Evolutionary conservation across 2,888 invertebrate genomes (phyloP).

Genomic region (Aromia moschata): DNA sequence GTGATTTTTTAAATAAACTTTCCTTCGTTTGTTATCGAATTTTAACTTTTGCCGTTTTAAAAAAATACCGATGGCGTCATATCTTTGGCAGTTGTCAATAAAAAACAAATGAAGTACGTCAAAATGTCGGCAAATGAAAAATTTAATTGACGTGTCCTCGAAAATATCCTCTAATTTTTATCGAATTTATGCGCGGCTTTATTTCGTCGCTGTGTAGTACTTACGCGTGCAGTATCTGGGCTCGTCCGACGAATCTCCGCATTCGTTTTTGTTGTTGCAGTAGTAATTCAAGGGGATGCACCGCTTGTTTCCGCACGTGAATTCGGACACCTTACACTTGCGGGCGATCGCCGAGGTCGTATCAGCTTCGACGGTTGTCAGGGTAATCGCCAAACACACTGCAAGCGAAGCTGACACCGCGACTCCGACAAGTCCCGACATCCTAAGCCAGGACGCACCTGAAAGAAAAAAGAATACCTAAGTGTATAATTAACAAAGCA

Average conservation of each 20-base stretch:
- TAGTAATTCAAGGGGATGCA: constrained; percentile 77
- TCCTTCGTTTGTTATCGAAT: too few species aligned
- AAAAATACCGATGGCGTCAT: too few species aligned
- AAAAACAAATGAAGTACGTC: too few species aligned
- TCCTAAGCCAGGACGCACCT: constrained; percentile 25
- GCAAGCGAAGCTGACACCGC: constrained; percentile 30
- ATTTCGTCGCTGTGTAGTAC: constrained; percentile 64
- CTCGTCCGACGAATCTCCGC: constrained; percentile 83
- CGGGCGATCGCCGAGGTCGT: constrained; percentile 36
- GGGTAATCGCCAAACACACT: constrained; percentile 26
- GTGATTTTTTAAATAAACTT: too few species aligned
- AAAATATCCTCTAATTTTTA: too few species aligned
- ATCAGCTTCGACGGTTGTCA: constrained; percentile 22
- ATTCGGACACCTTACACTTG: constrained; percentile 74
- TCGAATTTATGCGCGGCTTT: too few species aligned
- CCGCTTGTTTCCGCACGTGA: constrained; percentile 72
- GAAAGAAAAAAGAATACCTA: constrained; percentile 4
- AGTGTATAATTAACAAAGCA: too few species aligned
- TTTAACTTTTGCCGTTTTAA: too few species aligned
- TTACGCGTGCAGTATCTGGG: constrained; percentile 84
- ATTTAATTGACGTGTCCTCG: too few species aligned
- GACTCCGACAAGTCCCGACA: constrained; percentile 30
- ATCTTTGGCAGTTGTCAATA: too few species aligned
- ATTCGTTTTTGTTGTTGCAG: constrained; percentile 83
- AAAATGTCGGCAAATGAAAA: too few species aligned